Evolutionary conservation across 1,140 invertebrate genomes (phyloP), one percentile per base, ranked within the genome.

Genomic region (Kradibia gibbosae): DNA sequence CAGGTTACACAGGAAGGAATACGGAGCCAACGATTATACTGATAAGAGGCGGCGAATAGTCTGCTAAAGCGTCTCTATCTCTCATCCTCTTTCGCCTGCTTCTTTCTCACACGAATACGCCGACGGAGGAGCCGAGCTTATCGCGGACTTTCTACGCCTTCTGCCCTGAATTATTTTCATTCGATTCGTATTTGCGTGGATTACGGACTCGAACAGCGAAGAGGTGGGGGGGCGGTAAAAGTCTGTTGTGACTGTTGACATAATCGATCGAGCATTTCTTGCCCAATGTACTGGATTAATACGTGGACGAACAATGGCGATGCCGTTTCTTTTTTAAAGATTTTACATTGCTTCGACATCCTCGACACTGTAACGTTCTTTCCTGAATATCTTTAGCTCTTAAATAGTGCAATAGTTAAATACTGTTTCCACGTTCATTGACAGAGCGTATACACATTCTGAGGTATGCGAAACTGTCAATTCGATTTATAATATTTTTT

Each of bases 1-100:
- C 55, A 71, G 62, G 57, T 77, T 67, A 72, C 73, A 77, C 80
- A 81, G 80, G 80, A 71, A 83, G 83, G 60, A 79, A 48, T 55
- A n/a, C 3, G 42, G 45, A 48, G 42, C 28, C 42, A 50, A 75
- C 50, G 57, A 82, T 81, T 81, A 81, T 77, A 72, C 80, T 77
- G 73, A 77, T 76, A 81, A 77, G 53, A 72, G 62, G 36, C 48
- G 65, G 45, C 62, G 72, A 48, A 53, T 31, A 39, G 36, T 74
- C 62, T 76, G 39, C 48, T 60, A 53, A 75, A 81, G 48, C 57
- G 74, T 53, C 60, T 81, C 74, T 77, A 48, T 72, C 55, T 57
- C 73, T 50, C 53, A 13, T 28, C 22, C n/a, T 53, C n/a, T 31
- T 45, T 28, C 45, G 7, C 57, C n/a, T 50, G 17, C 34, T 31